These are phyloP conservation scores for Acipenser transmontanus DNA, from an alignment of 2,797 vertebrate species.

Conservation along the genomic window DNA sequence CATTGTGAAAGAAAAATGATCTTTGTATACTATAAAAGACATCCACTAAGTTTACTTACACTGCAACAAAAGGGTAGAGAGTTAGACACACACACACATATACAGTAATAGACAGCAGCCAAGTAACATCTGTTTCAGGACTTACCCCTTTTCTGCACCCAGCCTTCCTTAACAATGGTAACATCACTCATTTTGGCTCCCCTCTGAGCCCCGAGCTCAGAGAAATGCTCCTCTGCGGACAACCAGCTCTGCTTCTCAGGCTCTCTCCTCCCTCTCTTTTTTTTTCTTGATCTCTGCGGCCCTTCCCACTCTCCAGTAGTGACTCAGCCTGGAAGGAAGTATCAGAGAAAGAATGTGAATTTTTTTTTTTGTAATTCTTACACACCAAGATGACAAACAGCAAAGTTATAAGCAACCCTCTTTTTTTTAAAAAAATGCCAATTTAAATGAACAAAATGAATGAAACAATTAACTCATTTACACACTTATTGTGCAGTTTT, in stretches of 20 bases:
- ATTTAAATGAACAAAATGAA: too few relatives aligned
- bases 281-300: conserved; percentile 48
- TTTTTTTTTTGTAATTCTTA: conserved; percentile 51
- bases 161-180: conserved; percentile 98
- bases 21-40: too few relatives aligned
- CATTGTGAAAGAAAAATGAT: too few relatives aligned
- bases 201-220: conserved; percentile 73
- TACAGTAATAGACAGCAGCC: background rate
- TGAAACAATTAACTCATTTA: too few relatives aligned
- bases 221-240: conserved; percentile 54
- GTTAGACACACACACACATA: conserved; percentile 1
- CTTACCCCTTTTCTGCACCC: conserved; percentile 98
- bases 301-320: conserved; percentile 81
- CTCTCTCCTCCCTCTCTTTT: conserved; percentile 35
- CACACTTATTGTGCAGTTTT: too few relatives aligned
- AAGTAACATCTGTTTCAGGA: conserved; percentile 28
- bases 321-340: conserved; percentile 91
- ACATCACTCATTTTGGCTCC: conserved; percentile 98
- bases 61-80: background rate
- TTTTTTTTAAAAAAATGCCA: background rate
- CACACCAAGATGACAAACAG: conserved; percentile 70
- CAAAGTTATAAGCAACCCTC: conserved; percentile 58
- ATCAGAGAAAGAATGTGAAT: conserved; percentile 63
- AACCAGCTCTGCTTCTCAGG: conserved; percentile 51
- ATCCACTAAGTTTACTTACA: background rate